Evolutionary conservation across 2,888 invertebrate species (phyloP).

Genomic region (Slavum lentiscoides): DNA sequence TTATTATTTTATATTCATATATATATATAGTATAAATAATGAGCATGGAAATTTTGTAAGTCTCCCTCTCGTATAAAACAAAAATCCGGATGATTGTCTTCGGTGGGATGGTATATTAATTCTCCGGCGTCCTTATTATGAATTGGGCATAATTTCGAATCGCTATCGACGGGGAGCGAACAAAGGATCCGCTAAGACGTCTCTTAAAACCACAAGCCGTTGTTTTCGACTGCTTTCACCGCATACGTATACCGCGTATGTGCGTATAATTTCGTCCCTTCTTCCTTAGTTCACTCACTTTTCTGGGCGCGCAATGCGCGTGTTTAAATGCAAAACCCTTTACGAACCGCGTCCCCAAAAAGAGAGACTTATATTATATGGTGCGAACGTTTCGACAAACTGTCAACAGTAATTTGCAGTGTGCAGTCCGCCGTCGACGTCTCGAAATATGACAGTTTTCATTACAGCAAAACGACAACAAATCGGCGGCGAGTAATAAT

Average conservation of each 20-base stretch:
- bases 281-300: slow-evolving; percentile 16
- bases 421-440: slow-evolving; percentile 3
- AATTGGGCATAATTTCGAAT: slow-evolving; percentile 9
- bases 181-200: slow-evolving; percentile 8
- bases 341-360: background rate
- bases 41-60: no score
- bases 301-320: background rate
- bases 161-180: background rate
- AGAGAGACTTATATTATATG: no score
- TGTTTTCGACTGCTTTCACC: slow-evolving; percentile 13
- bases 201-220: slow-evolving; percentile 23
- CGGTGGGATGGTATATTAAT: background rate
- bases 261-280: background rate
- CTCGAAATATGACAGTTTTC: slow-evolving; percentile 12
- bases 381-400: slow-evolving; percentile 21
- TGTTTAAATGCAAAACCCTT: slow-evolving; percentile 21
- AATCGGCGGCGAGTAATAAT: background rate
- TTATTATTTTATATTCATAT: no score
- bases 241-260: background rate
- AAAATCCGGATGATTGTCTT: no score
- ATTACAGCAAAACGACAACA: background rate
- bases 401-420: slow-evolving; percentile 1
- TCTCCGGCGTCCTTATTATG: background rate
- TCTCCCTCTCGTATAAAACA: no score
- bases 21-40: no score